Percentiles rank a stretch among this genome's conserved stretches.
phyloP scores from a whole-genome alignment of 2,888 invertebrate genomes.

The Patella ulyssiponensis region DNA sequence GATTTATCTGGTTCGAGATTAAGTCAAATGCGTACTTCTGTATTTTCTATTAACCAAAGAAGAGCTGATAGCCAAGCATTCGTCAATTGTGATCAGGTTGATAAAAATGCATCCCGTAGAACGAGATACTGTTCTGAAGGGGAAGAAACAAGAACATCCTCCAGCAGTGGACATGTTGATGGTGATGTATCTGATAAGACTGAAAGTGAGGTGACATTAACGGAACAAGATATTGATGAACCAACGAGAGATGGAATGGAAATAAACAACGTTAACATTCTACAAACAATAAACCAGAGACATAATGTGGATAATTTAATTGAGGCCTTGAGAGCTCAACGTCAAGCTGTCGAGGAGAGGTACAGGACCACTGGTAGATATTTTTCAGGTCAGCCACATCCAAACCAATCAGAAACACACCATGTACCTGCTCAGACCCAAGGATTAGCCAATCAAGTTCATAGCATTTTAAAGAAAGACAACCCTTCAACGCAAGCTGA shows the following conservation, averaged over 20 bases:
- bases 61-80: background rate
- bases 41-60: background rate
- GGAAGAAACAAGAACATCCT: constrained; percentile 41
- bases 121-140: constrained; percentile 39
- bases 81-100: constrained; percentile 14
- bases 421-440: constrained; percentile 11
- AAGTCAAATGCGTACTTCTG: background rate
- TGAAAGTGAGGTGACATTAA: background rate
- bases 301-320: constrained; percentile 16
- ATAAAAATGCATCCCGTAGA: constrained; percentile 13
- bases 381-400: constrained; percentile 1
- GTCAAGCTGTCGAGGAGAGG: constrained; percentile 24
- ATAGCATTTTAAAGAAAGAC: constrained; percentile 52
- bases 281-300: background rate
- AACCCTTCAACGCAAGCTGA: constrained; percentile 59
- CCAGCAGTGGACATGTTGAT: constrained; percentile 32
- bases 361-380: constrained; percentile 11
- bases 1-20: constrained; percentile 26
- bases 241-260: background rate
- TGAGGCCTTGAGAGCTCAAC: constrained; percentile 12
- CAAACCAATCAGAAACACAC: background rate
- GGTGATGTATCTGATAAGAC: constrained; percentile 21
- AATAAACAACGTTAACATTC: background rate
- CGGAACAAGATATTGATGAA: constrained; percentile 15
- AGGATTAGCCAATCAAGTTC: constrained; percentile 56